Conservation (phyloP, 2,113 vertebrate genomes). For the Saguinus imperator region DNA sequence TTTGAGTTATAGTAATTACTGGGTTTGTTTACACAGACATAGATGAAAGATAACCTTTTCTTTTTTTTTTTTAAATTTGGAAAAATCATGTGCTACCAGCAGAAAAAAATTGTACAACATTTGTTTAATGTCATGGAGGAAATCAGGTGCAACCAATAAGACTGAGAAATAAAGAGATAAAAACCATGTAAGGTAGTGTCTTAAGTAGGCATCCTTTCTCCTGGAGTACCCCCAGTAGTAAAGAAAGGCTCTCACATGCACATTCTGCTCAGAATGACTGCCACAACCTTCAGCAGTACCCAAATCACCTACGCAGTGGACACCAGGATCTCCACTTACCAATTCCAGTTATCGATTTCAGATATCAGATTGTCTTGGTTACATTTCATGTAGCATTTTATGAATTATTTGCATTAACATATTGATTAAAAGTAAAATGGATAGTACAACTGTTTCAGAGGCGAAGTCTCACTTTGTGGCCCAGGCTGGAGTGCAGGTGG, state of each 20-base stretch:
- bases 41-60: conserved; percentile 61
- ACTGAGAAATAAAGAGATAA: conserved; percentile 57
- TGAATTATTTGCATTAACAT: not conserved
- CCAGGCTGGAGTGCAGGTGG: no score
- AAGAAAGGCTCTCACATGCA: not conserved
- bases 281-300: not conserved
- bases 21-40: conserved; percentile 55
- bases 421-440: not conserved
- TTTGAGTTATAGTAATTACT: conserved; percentile 61
- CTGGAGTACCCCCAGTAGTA: not conserved
- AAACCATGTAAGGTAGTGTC: not conserved
- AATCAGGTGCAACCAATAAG: conserved; percentile 48
- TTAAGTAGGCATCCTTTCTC: not conserved
- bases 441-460: no score
- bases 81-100: conserved; percentile 50
- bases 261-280: not conserved
- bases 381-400: not conserved
- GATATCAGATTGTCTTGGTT: not conserved
- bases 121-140: conserved; percentile 49
- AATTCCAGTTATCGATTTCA: not conserved
- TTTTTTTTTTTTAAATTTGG: conserved; percentile 30
- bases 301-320: not conserved
- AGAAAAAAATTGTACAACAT: conserved; percentile 41
- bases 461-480: no score
- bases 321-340: not conserved